Conservation (phyloP, 2,113 vertebrate genomes). For the Gorsachius goisagi region DNA sequence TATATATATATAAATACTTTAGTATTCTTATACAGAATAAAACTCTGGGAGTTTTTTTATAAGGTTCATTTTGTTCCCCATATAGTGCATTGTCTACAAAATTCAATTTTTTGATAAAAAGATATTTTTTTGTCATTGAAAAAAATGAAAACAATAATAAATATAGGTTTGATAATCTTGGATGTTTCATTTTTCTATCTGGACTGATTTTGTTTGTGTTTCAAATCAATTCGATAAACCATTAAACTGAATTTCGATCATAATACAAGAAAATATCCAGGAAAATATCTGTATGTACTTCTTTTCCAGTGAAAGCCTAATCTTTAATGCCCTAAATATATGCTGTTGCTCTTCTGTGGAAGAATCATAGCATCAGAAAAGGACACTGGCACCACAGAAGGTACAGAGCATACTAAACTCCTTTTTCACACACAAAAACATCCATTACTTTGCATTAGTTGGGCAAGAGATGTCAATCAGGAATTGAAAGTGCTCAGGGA, state of each 20-base stretch:
- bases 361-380: not conserved
- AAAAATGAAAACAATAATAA: not conserved
- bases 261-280: not conserved
- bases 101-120: rapidly evolving
- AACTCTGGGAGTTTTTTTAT: not conserved
- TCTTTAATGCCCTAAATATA: not conserved
- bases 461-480: conserved; percentile 25
- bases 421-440: not conserved
- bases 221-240: not conserved
- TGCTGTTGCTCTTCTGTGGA: not conserved
- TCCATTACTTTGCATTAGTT: not conserved
- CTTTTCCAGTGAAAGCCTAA: not conserved
- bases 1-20: too few species aligned
- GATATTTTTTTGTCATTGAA: rapidly evolving
- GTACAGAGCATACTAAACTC: not conserved
- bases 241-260: not conserved
- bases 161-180: rapidly evolving
- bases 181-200: not conserved
- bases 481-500: conserved; percentile 7
- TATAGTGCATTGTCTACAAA: not conserved
- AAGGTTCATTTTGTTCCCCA: not conserved
- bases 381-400: not conserved
- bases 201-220: not conserved
- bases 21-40: not conserved
- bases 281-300: not conserved